Percentiles rank a stretch among this genome's conserved stretches.
Conservation (phyloP, 2,797 vertebrate species). For the Smutsia gigantea region DNA sequence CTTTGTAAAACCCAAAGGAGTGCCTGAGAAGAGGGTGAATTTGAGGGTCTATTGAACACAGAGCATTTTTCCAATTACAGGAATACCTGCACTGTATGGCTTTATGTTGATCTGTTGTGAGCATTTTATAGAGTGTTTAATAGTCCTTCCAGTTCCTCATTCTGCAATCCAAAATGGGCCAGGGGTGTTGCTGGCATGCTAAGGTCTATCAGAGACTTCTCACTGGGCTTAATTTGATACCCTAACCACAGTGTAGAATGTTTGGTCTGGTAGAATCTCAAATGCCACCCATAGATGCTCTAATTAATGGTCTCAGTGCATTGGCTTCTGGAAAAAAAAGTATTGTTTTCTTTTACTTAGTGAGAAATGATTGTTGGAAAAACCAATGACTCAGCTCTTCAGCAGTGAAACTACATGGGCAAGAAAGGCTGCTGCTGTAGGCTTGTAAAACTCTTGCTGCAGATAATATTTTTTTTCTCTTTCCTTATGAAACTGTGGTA, state of each 20-base stretch:
- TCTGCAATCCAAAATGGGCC: slow-evolving; percentile 79
- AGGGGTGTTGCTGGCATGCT: slow-evolving; percentile 74
- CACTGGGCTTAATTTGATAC: slow-evolving; percentile 69
- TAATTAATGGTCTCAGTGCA: slow-evolving; percentile 67
- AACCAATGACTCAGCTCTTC: slow-evolving; percentile 66
- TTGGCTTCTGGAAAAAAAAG: slow-evolving; percentile 13
- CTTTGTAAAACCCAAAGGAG: slow-evolving; percentile 72
- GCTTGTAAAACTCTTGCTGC: slow-evolving; percentile 61
- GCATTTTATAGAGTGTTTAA: slow-evolving; percentile 85
- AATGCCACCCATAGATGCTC: slow-evolving; percentile 60
- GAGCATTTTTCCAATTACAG: slow-evolving; percentile 84
- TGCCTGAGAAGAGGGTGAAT: slow-evolving; percentile 72
- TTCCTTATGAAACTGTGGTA: neutral
- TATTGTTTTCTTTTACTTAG: slow-evolving; percentile 67
- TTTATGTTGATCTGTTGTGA: slow-evolving; percentile 84
- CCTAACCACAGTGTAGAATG: neutral
- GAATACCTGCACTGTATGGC: slow-evolving; percentile 85
- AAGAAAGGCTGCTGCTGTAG: neutral
- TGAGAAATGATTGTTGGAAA: slow-evolving; percentile 66
- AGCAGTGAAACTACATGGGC: slow-evolving; percentile 50
- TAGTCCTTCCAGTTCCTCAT: slow-evolving; percentile 85
- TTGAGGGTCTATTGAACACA: slow-evolving; percentile 84
- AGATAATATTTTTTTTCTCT: neutral
- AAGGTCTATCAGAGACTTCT: slow-evolving; percentile 62
- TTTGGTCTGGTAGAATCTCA: slow-evolving; percentile 65